phyloP scores from a whole-genome alignment of 92 coral and sea anemone genomes.

The Nematostella vectensis region DNA sequence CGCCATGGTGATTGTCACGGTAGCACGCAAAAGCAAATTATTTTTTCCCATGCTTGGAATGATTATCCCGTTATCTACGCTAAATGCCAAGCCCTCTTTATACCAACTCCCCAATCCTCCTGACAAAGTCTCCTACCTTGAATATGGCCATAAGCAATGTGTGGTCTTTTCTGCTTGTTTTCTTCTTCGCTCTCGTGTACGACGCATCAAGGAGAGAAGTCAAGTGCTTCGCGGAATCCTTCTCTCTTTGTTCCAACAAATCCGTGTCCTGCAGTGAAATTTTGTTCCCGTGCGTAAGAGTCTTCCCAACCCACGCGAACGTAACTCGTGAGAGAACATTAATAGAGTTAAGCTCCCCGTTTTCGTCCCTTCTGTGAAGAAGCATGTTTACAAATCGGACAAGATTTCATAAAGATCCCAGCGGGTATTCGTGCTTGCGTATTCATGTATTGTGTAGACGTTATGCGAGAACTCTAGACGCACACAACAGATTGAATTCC shows the following conservation, averaged over 20 bases:
- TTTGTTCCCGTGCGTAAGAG: slow-evolving; percentile 16
- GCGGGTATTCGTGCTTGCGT: background rate
- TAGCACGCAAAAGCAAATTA: no score
- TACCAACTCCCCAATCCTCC: no score
- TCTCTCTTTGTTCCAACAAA: slow-evolving; percentile 10
- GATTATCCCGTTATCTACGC: no score
- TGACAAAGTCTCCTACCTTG: no score
- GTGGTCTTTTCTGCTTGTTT: no score
- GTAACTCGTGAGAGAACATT: slow-evolving; percentile 14
- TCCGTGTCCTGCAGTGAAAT: slow-evolving; percentile 19
- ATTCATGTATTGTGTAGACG: background rate
- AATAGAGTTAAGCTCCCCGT: slow-evolving; percentile 11
- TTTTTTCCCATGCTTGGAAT: no score
- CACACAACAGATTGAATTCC: background rate
- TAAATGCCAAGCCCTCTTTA: no score
- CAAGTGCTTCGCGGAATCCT: slow-evolving; percentile 12
- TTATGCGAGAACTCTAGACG: background rate
- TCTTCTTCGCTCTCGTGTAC: no score
- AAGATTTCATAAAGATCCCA: no score
- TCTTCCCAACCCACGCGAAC: slow-evolving; percentile 18
- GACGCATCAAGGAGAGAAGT: slow-evolving; percentile 9
- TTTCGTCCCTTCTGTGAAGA: slow-evolving; percentile 16
- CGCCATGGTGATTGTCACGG: no score
- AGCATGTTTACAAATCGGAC: no score
- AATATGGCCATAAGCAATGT: background rate